Percentiles rank a stretch among this genome's conserved stretches.
Evolutionary conservation across 1,140 invertebrate genomes (phyloP).

Genomic region (Caenorhabditis elegans): DNA sequence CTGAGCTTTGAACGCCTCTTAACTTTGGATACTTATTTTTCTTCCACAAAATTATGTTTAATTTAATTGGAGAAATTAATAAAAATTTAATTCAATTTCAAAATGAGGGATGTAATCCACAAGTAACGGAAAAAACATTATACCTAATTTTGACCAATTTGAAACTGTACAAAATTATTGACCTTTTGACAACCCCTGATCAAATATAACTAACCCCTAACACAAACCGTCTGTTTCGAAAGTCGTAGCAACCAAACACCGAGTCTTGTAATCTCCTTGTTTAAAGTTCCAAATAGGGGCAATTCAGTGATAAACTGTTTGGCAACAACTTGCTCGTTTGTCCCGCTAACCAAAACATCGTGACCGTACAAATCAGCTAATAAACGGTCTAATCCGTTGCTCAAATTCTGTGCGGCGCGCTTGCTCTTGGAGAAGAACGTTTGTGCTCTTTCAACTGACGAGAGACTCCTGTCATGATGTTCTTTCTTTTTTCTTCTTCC

Average conservation of each 20-base stretch:
- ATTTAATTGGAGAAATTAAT: too few relatives aligned
- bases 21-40: too few relatives aligned
- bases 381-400: conserved; percentile 29
- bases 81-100: too few relatives aligned
- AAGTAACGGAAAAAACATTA: too few relatives aligned
- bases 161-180: too few relatives aligned
- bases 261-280: conserved; percentile 15
- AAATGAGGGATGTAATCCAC: too few relatives aligned
- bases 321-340: conserved; percentile 16
- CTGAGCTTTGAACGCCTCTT: too few relatives aligned
- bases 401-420: not conserved
- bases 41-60: too few relatives aligned
- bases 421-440: conserved; percentile 19
- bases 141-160: too few relatives aligned
- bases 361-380: conserved; percentile 25
- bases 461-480: not conserved
- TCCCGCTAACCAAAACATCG: conserved; percentile 7
- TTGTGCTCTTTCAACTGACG: not conserved
- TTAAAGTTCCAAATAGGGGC: not conserved
- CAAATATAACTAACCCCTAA: too few relatives aligned
- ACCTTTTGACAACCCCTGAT: too few relatives aligned
- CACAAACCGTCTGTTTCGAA: not conserved
- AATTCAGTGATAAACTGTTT: conserved; percentile 32
- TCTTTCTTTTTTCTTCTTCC: not conserved
- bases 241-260: not conserved